Evolutionary conservation across 2,113 vertebrate genomes (phyloP).

Genomic region (Cisticola juncidis): DNA sequence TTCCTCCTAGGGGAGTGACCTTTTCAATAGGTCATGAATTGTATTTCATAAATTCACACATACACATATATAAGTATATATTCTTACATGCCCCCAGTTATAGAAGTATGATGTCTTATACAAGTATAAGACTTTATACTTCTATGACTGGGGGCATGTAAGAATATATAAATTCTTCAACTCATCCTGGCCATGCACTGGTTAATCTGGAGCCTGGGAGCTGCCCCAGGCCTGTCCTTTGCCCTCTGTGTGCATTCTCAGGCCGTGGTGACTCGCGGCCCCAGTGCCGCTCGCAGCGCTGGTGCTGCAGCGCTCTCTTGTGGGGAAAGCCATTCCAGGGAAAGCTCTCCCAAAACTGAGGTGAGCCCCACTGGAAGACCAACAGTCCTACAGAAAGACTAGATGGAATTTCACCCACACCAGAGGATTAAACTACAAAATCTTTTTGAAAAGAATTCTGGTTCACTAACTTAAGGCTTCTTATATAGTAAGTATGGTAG

Average conservation of each 20-base stretch:
- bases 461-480: background rate
- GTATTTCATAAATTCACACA: background rate
- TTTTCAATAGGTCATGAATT: background rate
- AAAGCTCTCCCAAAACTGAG: background rate
- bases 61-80: too few species aligned
- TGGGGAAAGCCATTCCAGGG: background rate
- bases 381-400: background rate
- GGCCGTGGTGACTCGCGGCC: rapidly evolving
- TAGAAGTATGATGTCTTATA: too few species aligned
- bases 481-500: background rate
- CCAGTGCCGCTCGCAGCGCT: background rate
- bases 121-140: too few species aligned
- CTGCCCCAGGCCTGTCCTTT: background rate
- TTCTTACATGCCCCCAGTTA: too few species aligned
- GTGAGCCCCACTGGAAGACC: background rate
- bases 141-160: too few species aligned
- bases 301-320: conserved; percentile 42
- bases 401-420: background rate
- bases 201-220: background rate
- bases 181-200: conserved; percentile 19
- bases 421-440: background rate
- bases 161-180: background rate
- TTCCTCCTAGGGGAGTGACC: background rate
- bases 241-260: background rate
- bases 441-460: background rate